Evolutionary conservation across 2,113 vertebrate species (phyloP).

Genomic region (Gallinago paraguaiae): DNA sequence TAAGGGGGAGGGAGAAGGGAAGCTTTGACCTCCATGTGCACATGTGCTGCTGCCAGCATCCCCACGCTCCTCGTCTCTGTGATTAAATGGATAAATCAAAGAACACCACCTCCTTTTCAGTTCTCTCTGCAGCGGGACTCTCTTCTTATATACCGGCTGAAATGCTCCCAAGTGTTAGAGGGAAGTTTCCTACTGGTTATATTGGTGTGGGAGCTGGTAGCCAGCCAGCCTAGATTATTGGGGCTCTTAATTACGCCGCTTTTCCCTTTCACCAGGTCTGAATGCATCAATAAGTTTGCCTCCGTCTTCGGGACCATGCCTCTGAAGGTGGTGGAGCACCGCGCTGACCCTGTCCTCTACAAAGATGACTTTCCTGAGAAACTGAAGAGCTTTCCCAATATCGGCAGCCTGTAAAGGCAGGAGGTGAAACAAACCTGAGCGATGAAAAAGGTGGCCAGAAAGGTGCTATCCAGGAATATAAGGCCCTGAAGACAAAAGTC

Average conservation of each 20-base stretch:
- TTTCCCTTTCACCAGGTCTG: slow-evolving; percentile 81
- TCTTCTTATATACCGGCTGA: slow-evolving; percentile 11
- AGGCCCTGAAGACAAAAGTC: not conserved
- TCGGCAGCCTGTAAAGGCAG: slow-evolving; percentile 89
- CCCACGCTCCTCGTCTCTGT: slow-evolving; percentile 44
- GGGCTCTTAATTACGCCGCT: not conserved
- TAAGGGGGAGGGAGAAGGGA: slow-evolving; percentile 69
- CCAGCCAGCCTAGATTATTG: not conserved
- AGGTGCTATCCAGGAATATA: not conserved
- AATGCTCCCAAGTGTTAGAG: not conserved
- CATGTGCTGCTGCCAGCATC: slow-evolving; percentile 55
- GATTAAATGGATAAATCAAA: slow-evolving; percentile 54
- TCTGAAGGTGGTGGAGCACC: slow-evolving; percentile 96
- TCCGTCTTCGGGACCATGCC: slow-evolving; percentile 98
- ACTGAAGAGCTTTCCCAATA: slow-evolving; percentile 98
- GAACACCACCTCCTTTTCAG: slow-evolving; percentile 28
- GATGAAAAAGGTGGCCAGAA: not conserved
- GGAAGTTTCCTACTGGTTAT: not conserved
- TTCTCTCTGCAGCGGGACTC: not conserved
- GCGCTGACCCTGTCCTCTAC: slow-evolving; percentile 95
- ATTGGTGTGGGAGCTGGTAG: not conserved
- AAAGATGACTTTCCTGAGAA: slow-evolving; percentile 99
- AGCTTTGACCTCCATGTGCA: slow-evolving; percentile 66
- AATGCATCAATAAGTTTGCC: slow-evolving; percentile 99
- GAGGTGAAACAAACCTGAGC: not conserved